A percentile compares a stretch with the other conserved stretches of the same genome.
Conservation (phyloP, 2,888 invertebrate genomes). For the Cerastis rubricosa region DNA sequence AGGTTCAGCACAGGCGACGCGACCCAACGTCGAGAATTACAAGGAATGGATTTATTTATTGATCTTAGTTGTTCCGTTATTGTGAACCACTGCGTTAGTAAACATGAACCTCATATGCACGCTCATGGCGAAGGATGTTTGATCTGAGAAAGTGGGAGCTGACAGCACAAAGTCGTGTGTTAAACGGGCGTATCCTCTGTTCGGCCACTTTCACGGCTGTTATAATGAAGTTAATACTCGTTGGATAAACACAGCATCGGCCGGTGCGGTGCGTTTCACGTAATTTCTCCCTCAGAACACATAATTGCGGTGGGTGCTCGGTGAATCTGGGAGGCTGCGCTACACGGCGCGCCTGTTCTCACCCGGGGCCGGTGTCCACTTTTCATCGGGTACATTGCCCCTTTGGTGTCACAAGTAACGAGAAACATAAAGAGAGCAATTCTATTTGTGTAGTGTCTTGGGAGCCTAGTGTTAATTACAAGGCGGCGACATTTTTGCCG, state of each 20-base stretch:
- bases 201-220: constrained; percentile 62
- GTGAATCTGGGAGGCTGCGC: constrained; percentile 14
- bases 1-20: constrained; percentile 83
- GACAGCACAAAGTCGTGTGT: constrained; percentile 68
- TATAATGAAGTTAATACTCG: constrained; percentile 58
- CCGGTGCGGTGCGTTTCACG: constrained; percentile 47
- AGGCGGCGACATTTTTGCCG: constrained; percentile 79
- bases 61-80: constrained; percentile 88
- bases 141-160: constrained; percentile 69
- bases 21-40: constrained; percentile 89
- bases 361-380: constrained; percentile 46
- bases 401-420: constrained; percentile 68
- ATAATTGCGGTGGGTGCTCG: constrained; percentile 49
- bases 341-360: constrained; percentile 45
- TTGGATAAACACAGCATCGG: constrained; percentile 56
- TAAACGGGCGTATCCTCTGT: constrained; percentile 75
- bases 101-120: constrained; percentile 80
- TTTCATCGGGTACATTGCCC: constrained; percentile 75
- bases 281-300: constrained; percentile 48
- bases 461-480: constrained; percentile 81
- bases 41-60: constrained; percentile 89
- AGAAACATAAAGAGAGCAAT: constrained; percentile 77
- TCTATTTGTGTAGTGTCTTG: constrained; percentile 79
- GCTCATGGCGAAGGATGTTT: constrained; percentile 70
- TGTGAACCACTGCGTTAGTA: constrained; percentile 78